phyloP scores from a whole-genome alignment of 2,888 invertebrate genomes.

The Polyommatus icarus region DNA sequence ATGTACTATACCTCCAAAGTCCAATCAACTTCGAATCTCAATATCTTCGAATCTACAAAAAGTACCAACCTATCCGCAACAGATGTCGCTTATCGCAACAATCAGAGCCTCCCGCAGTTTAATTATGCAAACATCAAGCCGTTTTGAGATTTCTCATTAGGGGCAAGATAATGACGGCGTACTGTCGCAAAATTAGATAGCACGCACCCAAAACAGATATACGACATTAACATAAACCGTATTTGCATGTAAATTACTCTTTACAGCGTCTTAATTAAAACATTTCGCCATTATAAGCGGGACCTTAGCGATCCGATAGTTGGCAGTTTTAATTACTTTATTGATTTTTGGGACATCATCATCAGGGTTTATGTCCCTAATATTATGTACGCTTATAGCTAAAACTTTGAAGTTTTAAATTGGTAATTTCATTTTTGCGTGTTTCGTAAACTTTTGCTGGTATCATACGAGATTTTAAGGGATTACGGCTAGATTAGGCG shows the following conservation, averaged over 20 bases:
- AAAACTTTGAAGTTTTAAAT: too few species aligned
- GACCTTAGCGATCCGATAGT: constrained; percentile 44
- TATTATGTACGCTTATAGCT: neutral
- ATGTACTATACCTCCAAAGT: too few species aligned
- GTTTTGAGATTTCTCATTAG: constrained; percentile 81
- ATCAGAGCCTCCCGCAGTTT: constrained; percentile 76
- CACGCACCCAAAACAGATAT: constrained; percentile 80
- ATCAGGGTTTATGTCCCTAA: neutral
- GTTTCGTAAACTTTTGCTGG: too few species aligned
- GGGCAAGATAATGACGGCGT: constrained; percentile 80
- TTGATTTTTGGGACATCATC: neutral
- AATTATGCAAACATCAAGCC: constrained; percentile 81
- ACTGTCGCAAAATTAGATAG: constrained; percentile 81
- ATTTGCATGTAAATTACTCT: constrained; percentile 82
- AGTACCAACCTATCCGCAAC: constrained; percentile 39
- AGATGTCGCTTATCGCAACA: constrained; percentile 72
- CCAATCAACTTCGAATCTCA: neutral
- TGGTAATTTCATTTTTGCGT: too few species aligned
- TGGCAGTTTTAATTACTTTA: constrained; percentile 29
- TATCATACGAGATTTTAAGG: too few species aligned
- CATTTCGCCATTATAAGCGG: constrained; percentile 82
- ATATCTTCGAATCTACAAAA: neutral
- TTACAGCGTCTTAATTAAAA: constrained; percentile 82
- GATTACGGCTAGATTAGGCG: too few species aligned
- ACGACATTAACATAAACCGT: constrained; percentile 82